Conservation (phyloP, 1,140 invertebrate genomes). For the Drosophila jambulina region DNA sequence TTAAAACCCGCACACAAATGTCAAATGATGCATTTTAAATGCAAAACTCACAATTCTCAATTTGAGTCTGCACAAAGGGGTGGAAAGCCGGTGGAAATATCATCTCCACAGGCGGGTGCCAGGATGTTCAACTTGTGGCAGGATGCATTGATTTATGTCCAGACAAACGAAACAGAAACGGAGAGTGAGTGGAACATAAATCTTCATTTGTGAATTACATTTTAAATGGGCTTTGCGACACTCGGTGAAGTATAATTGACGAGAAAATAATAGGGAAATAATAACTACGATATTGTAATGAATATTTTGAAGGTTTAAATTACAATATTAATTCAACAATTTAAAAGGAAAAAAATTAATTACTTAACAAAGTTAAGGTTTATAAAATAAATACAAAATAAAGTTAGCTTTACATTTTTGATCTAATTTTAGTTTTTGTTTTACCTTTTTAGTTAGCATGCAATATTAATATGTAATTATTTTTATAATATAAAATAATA, state of each 20-base stretch:
- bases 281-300: background rate
- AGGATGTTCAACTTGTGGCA: constrained; percentile 41
- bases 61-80: constrained; percentile 14
- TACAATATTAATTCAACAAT: background rate
- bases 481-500: too few species aligned
- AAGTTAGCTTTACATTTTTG: too few species aligned
- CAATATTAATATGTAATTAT: too few species aligned
- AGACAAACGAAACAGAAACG: constrained; percentile 1
- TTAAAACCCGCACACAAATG: constrained; percentile 10
- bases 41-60: constrained; percentile 35
- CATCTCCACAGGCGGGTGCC: constrained; percentile 4
- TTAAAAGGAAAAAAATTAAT: background rate
- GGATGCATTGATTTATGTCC: constrained; percentile 65
- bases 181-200: constrained; percentile 21
- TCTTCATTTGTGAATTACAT: constrained; percentile 54
- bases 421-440: too few species aligned
- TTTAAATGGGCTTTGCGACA: constrained; percentile 47
- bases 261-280: background rate
- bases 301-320: background rate
- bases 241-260: constrained; percentile 7
- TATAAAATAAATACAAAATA: too few species aligned
- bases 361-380: too few species aligned
- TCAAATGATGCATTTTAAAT: constrained; percentile 48
- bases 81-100: background rate
- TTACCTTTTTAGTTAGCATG: too few species aligned